Base-by-base conservation (phyloP, 2,888 invertebrate genomes). In the Drosophila nigricruria region DNA sequence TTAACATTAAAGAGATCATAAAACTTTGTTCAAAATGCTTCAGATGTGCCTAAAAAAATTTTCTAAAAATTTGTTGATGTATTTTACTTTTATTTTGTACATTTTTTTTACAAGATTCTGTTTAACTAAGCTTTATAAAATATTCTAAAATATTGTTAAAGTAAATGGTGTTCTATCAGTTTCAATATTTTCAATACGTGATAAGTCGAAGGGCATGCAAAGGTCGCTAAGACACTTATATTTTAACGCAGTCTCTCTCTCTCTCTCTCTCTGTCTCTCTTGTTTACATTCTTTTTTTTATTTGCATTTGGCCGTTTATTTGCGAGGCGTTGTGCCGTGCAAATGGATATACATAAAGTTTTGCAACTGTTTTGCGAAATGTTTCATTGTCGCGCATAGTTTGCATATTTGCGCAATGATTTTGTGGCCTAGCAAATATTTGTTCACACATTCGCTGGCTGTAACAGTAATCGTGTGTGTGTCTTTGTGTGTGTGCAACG, bases 371-470 rank as follows among this genome's bases (percentile, higher is more conserved):
- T 78, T 78, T 71, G 68, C 82, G 75, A 73, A 69, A 69, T 81
- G 73, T 81, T 81, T 81, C 74, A 81, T 71, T 76, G 77, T 80
- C 78, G 75, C 81, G 68, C 70, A 87, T 84, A 82, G 82, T 83
- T 87, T 82, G 78, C 87, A 84, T 87, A 87, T 87, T 84, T 87
- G 72, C 84, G 76, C 82, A 84, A 84, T 87, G 73, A 82, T 82
- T 87, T 84, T 87, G 84, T 78, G 87, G 82, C 78, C 73, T 54
- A 50, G 80, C 76, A 84, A 84, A 84, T 84, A 84, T 84, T 84
- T 84, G 88, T 80, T 84, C 84, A 73, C 84, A 84, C 84, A 81
- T 70, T 71, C 72, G 61, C 70, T 49, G n/a, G 12, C n/a, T 45
- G 43, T 53, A 38, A 38, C 38, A 50, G 61, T 58, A 47, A 36